Evolutionary conservation across 2,888 invertebrate genomes (phyloP).

Genomic region (Clanis bilineata): DNA sequence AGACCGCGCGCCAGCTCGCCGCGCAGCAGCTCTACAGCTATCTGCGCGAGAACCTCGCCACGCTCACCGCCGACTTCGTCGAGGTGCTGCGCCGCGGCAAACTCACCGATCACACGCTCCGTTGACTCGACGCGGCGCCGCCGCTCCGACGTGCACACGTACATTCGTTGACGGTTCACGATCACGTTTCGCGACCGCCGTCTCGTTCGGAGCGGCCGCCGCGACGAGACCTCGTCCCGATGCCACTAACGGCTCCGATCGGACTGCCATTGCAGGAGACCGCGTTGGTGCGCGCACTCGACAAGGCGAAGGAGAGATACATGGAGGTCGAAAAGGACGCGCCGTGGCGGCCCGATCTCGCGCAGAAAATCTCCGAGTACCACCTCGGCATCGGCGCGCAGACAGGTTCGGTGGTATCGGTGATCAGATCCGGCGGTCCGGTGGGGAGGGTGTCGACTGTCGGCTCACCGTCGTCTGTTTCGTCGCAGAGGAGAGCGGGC

Average conservation of each 20-base stretch:
- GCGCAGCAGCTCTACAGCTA: constrained; percentile 72
- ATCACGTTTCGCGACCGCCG: too few relatives aligned
- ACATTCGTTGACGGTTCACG: too few relatives aligned
- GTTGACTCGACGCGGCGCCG: background rate
- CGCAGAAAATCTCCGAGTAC: constrained; percentile 55
- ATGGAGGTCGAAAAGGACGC: constrained; percentile 36
- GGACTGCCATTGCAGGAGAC: constrained; percentile 48
- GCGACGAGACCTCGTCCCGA: background rate
- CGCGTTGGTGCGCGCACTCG: constrained; percentile 59
- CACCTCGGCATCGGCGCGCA: constrained; percentile 51
- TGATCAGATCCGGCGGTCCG: background rate
- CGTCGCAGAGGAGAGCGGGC: constrained; percentile 30
- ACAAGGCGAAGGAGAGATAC: constrained; percentile 58
- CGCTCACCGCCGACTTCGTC: constrained; percentile 58
- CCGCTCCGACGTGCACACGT: background rate
- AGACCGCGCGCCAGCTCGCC: constrained; percentile 84
- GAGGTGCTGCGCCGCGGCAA: constrained; percentile 44
- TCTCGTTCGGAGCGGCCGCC: background rate
- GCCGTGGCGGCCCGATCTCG: constrained; percentile 51
- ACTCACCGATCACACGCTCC: background rate
- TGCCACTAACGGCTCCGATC: background rate
- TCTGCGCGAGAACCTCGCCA: constrained; percentile 58
- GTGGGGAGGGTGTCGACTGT: too few relatives aligned
- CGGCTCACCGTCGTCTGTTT: background rate
- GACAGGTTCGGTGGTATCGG: constrained; percentile 35